Evolutionary conservation across 2,113 vertebrate species (phyloP).

Genomic region (Beaufortia kweichowensis): DNA sequence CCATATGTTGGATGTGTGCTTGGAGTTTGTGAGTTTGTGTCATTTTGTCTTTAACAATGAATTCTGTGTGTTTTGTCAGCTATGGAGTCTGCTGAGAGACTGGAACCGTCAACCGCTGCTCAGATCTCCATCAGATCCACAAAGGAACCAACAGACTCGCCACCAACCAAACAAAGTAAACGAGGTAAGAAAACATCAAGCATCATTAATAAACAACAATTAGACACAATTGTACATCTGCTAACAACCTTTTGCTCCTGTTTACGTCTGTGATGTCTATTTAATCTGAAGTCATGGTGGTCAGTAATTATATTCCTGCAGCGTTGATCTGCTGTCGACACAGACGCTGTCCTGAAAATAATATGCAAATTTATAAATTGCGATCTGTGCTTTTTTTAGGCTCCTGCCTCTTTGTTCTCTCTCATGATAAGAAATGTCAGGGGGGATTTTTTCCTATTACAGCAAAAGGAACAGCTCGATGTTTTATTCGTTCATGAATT

Average conservation of each 20-base stretch:
- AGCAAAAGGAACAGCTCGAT: slow-evolving; percentile 38
- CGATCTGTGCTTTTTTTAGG: slow-evolving; percentile 53
- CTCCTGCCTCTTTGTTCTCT: slow-evolving; percentile 9
- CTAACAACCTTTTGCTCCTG: slow-evolving; percentile 64
- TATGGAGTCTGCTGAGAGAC: slow-evolving; percentile 90
- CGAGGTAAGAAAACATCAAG: slow-evolving; percentile 72
- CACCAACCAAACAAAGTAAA: slow-evolving; percentile 70
- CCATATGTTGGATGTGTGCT: too few species aligned
- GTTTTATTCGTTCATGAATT: slow-evolving; percentile 67
- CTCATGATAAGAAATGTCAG: slow-evolving; percentile 61
- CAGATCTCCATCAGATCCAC: slow-evolving; percentile 74
- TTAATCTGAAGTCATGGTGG: slow-evolving; percentile 71
- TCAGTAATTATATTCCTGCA: slow-evolving; percentile 65
- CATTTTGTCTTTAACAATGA: too few species aligned
- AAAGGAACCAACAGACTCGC: slow-evolving; percentile 71
- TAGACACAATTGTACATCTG: slow-evolving; percentile 53
- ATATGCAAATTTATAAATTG: slow-evolving; percentile 69
- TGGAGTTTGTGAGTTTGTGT: too few species aligned
- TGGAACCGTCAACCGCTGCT: slow-evolving; percentile 76
- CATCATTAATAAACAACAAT: slow-evolving; percentile 70
- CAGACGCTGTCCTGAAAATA: slow-evolving; percentile 69
- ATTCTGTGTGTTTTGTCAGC: slow-evolving; percentile 64
- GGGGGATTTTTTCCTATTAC: background rate
- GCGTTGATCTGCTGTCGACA: slow-evolving; percentile 55
- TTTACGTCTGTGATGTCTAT: slow-evolving; percentile 62